These are phyloP conservation scores for Lucifuga dentata DNA, from an alignment of 2,113 vertebrate species.

Conservation along the genomic window DNA sequence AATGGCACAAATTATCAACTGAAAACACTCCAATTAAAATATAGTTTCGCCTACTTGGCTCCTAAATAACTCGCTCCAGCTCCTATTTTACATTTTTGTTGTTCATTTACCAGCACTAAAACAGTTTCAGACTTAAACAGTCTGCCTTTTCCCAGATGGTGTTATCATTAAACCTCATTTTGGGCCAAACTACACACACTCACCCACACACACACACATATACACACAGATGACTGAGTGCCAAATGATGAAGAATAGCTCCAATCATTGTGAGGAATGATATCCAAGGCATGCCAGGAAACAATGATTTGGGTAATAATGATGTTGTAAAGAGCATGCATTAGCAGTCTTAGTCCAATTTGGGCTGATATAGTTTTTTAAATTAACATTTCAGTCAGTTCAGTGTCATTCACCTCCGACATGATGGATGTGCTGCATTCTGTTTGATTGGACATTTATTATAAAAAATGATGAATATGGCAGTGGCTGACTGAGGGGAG, in stretches of 20 bases:
- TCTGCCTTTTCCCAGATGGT: conserved; percentile 76
- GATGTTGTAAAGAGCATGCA: conserved; percentile 63
- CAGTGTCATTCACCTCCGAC: conserved; percentile 29
- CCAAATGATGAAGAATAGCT: conserved; percentile 64
- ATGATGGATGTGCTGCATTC: conserved; percentile 39
- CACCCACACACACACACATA: conserved; percentile 24
- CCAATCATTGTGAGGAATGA: conserved; percentile 73
- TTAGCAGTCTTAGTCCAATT: conserved; percentile 42
- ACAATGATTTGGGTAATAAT: conserved; percentile 68
- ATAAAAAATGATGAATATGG: conserved; percentile 14
- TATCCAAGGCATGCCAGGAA: conserved; percentile 54
- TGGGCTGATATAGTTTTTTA: conserved; percentile 29
- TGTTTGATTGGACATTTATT: conserved; percentile 46
- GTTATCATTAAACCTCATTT: conserved; percentile 74
- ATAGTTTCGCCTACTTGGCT: too few relatives aligned
- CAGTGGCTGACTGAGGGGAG: conserved; percentile 11
- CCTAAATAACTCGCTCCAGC: conserved; percentile 56
- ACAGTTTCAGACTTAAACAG: conserved; percentile 58
- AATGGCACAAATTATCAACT: conserved; percentile 40
- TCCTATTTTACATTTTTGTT: conserved; percentile 62
- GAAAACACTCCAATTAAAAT: conserved; percentile 42
- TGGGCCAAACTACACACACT: conserved; percentile 44
- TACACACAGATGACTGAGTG: conserved; percentile 61
- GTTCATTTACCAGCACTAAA: conserved; percentile 49
- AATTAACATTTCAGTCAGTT: conserved; percentile 24